Evolutionary conservation across 2,888 invertebrate species (phyloP).

Genomic region (Drosophila anomalata): DNA sequence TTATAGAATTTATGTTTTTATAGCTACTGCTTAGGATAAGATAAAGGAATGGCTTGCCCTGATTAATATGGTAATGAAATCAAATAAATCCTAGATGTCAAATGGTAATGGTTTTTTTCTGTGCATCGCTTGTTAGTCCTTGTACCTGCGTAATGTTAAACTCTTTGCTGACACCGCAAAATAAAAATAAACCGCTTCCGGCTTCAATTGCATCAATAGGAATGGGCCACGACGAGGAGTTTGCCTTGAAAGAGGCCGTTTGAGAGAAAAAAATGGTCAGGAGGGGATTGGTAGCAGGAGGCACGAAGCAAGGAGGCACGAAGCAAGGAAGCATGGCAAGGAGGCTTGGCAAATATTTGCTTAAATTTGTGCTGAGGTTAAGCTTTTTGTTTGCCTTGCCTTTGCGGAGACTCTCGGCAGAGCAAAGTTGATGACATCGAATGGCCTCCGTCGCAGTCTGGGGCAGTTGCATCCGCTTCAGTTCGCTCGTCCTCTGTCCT

Average conservation of each 20-base stretch:
- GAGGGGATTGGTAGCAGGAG: not conserved
- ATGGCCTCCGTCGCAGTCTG: constrained; percentile 53
- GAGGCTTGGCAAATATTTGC: constrained; percentile 82
- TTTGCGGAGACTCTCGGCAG: constrained; percentile 43
- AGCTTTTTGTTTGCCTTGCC: constrained; percentile 79
- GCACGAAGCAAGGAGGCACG: too few relatives aligned
- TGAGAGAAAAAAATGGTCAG: not conserved
- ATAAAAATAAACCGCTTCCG: constrained; percentile 62
- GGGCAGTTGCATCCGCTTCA: constrained; percentile 34
- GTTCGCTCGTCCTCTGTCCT: constrained; percentile 16
- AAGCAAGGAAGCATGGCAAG: constrained; percentile 3
- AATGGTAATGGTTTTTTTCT: not conserved
- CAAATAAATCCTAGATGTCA: not conserved
- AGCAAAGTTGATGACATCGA: constrained; percentile 67
- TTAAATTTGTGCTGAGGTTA: constrained; percentile 83
- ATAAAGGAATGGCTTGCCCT: not conserved
- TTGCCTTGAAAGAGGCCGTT: not conserved
- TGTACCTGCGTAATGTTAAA: constrained; percentile 62
- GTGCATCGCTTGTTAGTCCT: constrained; percentile 9
- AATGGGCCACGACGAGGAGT: constrained; percentile 15
- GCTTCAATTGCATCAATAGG: constrained; percentile 74
- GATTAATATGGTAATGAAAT: not conserved
- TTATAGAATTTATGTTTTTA: too few relatives aligned
- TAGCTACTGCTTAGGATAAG: not conserved
- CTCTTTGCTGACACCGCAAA: constrained; percentile 71